These are phyloP conservation scores for Dicrurus megarhynchus DNA, from an alignment of 2,113 vertebrate species.

Conservation along the genomic window DNA sequence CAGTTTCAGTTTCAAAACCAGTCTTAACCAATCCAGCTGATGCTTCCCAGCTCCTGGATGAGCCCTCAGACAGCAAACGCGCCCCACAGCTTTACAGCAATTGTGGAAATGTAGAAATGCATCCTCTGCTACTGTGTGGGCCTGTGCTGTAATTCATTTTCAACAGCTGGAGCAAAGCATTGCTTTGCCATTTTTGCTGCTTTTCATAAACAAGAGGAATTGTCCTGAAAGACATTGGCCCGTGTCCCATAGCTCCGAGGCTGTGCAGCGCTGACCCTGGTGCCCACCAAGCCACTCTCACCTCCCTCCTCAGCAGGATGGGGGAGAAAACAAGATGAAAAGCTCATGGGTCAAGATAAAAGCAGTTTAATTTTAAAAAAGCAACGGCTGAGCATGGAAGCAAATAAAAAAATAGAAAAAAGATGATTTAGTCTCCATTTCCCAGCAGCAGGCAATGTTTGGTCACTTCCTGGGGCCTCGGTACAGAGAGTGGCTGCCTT, in stretches of 20 bases:
- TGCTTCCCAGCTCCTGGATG: background rate
- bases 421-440: background rate
- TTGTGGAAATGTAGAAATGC: background rate
- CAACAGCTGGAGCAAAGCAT: background rate
- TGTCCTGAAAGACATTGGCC: background rate
- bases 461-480: background rate
- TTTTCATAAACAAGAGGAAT: background rate
- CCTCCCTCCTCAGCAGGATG: background rate
- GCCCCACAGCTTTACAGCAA: background rate
- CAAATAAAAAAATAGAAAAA: background rate
- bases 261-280: background rate
- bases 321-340: background rate
- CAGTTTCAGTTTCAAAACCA: background rate
- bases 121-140: background rate
- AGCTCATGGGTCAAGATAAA: background rate
- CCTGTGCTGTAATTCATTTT: background rate
- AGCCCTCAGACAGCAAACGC: background rate
- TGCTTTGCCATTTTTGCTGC: background rate
- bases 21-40: background rate
- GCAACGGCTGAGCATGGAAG: background rate
- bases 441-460: background rate
- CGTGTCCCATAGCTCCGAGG: background rate
- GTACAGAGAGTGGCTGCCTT: background rate
- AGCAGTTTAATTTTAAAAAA: background rate
- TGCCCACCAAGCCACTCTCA: background rate